Evolutionary conservation across 2,888 invertebrate genomes (phyloP).

Genomic region (Drosophila monieri): DNA sequence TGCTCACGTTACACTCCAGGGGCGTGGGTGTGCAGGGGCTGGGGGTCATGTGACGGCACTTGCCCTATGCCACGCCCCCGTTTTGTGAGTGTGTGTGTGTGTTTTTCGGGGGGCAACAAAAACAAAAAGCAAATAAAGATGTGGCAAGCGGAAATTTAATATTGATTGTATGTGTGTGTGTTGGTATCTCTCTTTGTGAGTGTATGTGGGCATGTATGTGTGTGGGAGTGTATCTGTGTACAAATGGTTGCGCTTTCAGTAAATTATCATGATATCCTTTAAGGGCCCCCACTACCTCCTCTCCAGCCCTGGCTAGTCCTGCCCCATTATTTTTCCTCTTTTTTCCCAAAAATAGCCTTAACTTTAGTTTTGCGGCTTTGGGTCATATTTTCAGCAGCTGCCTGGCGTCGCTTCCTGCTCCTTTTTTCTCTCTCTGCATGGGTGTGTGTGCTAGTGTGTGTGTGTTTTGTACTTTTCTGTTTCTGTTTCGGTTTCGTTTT

Average conservation of each 20-base stretch:
- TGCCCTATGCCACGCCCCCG: constrained; percentile 15
- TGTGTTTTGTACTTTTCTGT: constrained; percentile 23
- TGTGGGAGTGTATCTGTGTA: constrained; percentile 34
- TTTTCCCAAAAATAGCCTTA: constrained; percentile 56
- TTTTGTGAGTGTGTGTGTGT: constrained; percentile 5
- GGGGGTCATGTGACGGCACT: constrained; percentile 17
- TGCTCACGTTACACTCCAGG: constrained; percentile 57
- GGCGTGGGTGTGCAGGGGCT: background rate
- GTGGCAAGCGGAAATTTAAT: constrained; percentile 76
- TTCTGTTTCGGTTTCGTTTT: constrained; percentile 37
- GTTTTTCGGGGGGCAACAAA: constrained; percentile 25
- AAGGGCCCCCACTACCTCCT: constrained; percentile 9
- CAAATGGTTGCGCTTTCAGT: constrained; percentile 74
- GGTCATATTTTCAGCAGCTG: constrained; percentile 63
- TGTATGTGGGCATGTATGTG: constrained; percentile 11
- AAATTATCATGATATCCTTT: constrained; percentile 70
- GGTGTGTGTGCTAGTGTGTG: background rate
- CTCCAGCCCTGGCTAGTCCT: background rate
- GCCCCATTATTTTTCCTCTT: constrained; percentile 15
- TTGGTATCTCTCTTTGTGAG: background rate
- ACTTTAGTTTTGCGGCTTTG: constrained; percentile 73
- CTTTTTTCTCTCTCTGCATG: background rate
- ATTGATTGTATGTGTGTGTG: constrained; percentile 64
- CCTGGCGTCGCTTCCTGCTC: constrained; percentile 4
- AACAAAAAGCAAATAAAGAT: constrained; percentile 71